Evolutionary conservation across 2,113 vertebrate species (phyloP).

Genomic region (Gavialis gangeticus): DNA sequence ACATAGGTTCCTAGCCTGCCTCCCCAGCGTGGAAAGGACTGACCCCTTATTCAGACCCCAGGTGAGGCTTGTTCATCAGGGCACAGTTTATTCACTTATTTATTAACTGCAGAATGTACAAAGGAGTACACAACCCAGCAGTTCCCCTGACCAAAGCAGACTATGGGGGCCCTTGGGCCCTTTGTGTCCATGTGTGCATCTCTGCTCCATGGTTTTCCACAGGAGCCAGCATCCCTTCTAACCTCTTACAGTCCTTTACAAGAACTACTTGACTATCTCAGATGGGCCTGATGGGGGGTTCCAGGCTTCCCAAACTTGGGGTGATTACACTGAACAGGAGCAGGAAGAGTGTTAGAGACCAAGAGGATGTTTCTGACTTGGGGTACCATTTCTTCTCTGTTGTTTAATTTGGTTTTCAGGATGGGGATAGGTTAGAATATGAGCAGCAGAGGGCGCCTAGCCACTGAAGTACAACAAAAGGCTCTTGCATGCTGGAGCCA

Average conservation of each 20-base stretch:
- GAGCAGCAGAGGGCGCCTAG: slow-evolving; percentile 72
- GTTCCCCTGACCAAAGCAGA: no score
- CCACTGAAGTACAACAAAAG: not conserved
- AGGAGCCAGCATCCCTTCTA: no score
- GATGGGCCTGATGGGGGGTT: not conserved
- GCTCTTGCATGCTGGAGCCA: not conserved
- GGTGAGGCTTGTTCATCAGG: not conserved
- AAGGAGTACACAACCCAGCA: no score
- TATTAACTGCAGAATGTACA: no score
- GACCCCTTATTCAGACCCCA: not conserved
- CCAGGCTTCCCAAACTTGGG: not conserved
- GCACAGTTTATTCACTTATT: not conserved
- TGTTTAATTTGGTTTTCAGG: fast-evolving
- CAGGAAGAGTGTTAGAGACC: not conserved
- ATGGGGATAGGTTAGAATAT: not conserved
- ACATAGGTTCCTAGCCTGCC: not conserved
- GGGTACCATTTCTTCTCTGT: not conserved
- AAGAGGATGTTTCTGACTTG: not conserved
- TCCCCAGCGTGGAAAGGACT: not conserved
- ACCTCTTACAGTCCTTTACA: no score
- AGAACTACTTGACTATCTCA: not conserved
- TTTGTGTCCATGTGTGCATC: no score
- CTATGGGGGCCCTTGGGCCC: no score
- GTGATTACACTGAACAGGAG: not conserved
- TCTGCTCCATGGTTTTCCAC: no score